phyloP scores from a whole-genome alignment of 2,888 invertebrate genomes.

The Epinotia brunnichana region DNA sequence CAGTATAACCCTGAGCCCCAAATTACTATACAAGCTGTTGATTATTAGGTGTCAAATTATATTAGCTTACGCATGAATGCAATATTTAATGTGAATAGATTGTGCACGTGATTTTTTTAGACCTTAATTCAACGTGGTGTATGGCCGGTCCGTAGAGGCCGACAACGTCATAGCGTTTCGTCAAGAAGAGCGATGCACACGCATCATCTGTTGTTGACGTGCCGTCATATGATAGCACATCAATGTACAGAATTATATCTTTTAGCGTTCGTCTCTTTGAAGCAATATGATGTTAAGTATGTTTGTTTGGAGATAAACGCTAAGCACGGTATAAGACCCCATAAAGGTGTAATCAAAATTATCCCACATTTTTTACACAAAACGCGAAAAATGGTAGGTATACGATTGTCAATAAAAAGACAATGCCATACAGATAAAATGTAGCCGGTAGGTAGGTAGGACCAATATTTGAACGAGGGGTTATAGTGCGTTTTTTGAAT shows the following conservation, averaged over 20 bases:
- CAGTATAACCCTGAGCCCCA: background rate
- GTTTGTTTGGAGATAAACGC: too few species aligned
- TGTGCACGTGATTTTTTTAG: background rate
- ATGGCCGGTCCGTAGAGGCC: background rate
- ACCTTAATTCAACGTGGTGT: background rate
- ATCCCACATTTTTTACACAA: too few species aligned
- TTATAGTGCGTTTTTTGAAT: too few species aligned
- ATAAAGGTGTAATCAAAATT: too few species aligned
- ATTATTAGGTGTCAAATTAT: background rate
- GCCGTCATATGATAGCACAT: background rate
- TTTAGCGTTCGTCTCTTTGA: background rate
- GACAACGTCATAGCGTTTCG: background rate
- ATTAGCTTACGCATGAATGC: background rate
- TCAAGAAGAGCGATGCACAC: constrained; percentile 1
- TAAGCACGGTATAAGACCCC: too few species aligned
- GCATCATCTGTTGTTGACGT: background rate
- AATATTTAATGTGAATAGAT: background rate
- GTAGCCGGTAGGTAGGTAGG: too few species aligned
- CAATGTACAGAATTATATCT: too few species aligned
- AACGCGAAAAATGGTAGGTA: too few species aligned
- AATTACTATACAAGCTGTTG: background rate
- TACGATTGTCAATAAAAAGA: too few species aligned
- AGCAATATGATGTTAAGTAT: too few species aligned
- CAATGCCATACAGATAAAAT: too few species aligned
- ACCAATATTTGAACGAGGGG: too few species aligned